phyloP scores from a whole-genome alignment of 2,888 invertebrate species.

The Notocelia uddmanniana region DNA sequence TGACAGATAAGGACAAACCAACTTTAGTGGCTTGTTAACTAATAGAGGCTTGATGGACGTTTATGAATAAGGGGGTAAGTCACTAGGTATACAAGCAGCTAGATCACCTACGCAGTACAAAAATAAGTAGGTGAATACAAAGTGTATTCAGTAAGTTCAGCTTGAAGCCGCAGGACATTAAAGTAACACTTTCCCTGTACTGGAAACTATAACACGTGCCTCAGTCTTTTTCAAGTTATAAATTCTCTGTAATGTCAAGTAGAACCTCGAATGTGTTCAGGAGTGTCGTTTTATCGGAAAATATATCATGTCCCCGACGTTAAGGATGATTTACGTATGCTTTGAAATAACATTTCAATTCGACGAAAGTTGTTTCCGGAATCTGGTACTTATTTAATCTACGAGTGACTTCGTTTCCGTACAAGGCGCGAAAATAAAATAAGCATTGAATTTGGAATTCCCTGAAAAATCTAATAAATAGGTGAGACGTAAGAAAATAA shows the following conservation, averaged over 20 bases:
- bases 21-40: too few species aligned
- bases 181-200: slow-evolving; percentile 46
- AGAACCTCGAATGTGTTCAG: slow-evolving; percentile 70
- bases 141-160: not conserved
- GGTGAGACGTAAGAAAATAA: not conserved
- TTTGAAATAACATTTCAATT: slow-evolving; percentile 70
- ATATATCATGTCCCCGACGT: slow-evolving; percentile 75
- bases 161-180: not conserved
- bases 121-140: not conserved
- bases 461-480: not conserved
- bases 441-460: not conserved
- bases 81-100: too few species aligned
- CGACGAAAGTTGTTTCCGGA: slow-evolving; percentile 52
- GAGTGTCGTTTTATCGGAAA: slow-evolving; percentile 72
- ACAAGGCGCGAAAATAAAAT: not conserved
- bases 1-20: too few species aligned
- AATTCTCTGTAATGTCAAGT: slow-evolving; percentile 62
- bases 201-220: slow-evolving; percentile 50
- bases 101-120: not conserved
- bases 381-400: slow-evolving; percentile 12
- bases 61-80: too few species aligned
- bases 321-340: slow-evolving; percentile 70
- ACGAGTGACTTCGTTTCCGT: not conserved
- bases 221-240: slow-evolving; percentile 51
- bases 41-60: too few species aligned